phyloP scores from a whole-genome alignment of 2,888 invertebrate species.

The Acanthococcus lagerstroemiae region DNA sequence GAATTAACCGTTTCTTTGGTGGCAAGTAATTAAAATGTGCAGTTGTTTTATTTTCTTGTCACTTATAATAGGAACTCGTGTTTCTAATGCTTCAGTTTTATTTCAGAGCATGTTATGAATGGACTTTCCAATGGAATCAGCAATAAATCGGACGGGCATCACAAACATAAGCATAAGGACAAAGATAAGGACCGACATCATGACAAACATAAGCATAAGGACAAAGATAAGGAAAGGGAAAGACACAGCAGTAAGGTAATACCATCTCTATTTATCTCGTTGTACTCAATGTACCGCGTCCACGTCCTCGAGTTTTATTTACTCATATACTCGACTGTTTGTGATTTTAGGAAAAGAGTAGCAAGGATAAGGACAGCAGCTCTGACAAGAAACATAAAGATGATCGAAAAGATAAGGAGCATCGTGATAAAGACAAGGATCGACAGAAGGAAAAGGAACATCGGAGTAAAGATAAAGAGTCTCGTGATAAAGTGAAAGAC shows the following conservation, averaged over 20 bases:
- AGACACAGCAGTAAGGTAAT: constrained; percentile 34
- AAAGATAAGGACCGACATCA: constrained; percentile 45
- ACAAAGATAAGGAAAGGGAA: constrained; percentile 47
- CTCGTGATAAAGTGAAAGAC: constrained; percentile 16
- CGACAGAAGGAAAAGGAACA: constrained; percentile 38
- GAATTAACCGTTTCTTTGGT: no score
- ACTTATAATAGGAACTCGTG: no score
- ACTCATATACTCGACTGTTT: no score
- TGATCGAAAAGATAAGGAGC: constrained; percentile 38
- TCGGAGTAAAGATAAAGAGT: constrained; percentile 39
- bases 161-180: constrained; percentile 42
- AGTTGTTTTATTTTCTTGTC: no score
- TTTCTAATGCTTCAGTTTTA: no score
- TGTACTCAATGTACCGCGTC: neutral
- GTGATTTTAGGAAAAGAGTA: constrained; percentile 37
- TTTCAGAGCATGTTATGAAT: constrained; percentile 33
- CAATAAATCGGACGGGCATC: constrained; percentile 44
- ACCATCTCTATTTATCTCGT: neutral
- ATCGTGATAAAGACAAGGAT: constrained; percentile 36
- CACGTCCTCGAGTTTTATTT: neutral
- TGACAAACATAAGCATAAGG: constrained; percentile 45
- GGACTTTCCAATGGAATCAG: constrained; percentile 37
- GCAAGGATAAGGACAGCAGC: constrained; percentile 16
- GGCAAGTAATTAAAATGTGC: no score
- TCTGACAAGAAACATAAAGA: constrained; percentile 33